Percentiles rank a stretch among this genome's conserved stretches.
phyloP scores from a whole-genome alignment of 1,140 invertebrate species.

The Eupeodes corollae region DNA sequence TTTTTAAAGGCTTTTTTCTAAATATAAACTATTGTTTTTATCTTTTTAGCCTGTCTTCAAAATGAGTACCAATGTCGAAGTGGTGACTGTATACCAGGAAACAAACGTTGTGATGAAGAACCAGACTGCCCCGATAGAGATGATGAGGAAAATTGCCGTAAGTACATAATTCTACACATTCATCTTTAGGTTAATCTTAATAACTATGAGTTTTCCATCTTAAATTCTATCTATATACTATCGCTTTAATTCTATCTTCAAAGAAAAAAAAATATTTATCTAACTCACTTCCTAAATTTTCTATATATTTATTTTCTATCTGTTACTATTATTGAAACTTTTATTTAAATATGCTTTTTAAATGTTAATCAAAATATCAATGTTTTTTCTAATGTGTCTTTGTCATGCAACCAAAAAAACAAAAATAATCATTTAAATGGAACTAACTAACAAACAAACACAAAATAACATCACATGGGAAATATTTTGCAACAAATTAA shows the following conservation, averaged over 20 bases:
- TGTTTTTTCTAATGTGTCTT: not conserved
- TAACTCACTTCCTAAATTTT: no score
- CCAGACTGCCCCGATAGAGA: slow-evolving; percentile 49
- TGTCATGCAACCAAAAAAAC: not conserved
- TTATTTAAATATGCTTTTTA: not conserved
- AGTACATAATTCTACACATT: slow-evolving; percentile 21
- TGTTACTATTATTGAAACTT: no score
- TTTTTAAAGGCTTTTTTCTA: no score
- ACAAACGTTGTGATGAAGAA: slow-evolving; percentile 48
- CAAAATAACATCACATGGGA: slow-evolving; percentile 9
- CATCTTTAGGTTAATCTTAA: no score
- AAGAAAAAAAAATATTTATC: no score
- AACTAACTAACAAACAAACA: slow-evolving; percentile 7
- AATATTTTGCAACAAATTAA: slow-evolving; percentile 10
- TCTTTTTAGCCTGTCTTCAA: slow-evolving; percentile 45
- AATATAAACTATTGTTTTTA: slow-evolving; percentile 9
- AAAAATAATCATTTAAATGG: not conserved
- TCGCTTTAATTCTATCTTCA: no score
- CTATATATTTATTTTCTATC: no score
- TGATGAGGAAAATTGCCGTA: slow-evolving; percentile 50
- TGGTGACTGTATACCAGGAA: slow-evolving; percentile 53
- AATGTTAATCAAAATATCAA: not conserved
- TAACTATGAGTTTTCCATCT: no score
- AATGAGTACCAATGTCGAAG: slow-evolving; percentile 52
- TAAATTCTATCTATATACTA: no score